These are phyloP conservation scores for Collichthys lucidus DNA, from an alignment of 2,113 vertebrate genomes.

Conservation along the genomic window DNA sequence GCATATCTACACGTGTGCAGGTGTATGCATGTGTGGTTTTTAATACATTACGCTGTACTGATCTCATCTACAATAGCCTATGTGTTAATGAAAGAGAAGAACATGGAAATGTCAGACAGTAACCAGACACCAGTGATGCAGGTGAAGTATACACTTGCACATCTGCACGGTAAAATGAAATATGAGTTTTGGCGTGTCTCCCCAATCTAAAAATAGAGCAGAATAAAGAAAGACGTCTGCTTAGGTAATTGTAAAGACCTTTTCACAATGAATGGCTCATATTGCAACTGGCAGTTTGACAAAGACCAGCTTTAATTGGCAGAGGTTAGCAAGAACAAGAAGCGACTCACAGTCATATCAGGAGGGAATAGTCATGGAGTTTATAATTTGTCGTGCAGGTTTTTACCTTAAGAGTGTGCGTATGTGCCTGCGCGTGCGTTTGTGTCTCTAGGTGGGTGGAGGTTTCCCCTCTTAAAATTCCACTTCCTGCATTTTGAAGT, in stretches of 20 bases:
- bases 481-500: constrained; percentile 79
- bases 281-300: constrained; percentile 70
- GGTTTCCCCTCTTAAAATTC: constrained; percentile 77
- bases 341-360: constrained; percentile 9
- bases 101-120: constrained; percentile 64
- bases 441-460: constrained; percentile 61
- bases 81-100: constrained; percentile 40
- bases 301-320: constrained; percentile 36
- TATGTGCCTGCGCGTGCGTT: neutral
- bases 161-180: constrained; percentile 67
- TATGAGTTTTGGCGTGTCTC: constrained; percentile 74
- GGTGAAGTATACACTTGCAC: constrained; percentile 55
- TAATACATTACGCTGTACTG: constrained; percentile 16
- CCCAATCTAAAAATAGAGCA: constrained; percentile 76
- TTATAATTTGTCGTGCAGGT: constrained; percentile 38
- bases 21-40: constrained; percentile 22
- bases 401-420: constrained; percentile 18
- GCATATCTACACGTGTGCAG: constrained; percentile 8
- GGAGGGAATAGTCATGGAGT: neutral
- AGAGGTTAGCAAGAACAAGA: constrained; percentile 28
- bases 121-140: constrained; percentile 68
- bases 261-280: constrained; percentile 65
- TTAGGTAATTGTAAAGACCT: constrained; percentile 73
- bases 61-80: constrained; percentile 17
- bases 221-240: constrained; percentile 58